These are phyloP conservation scores for Volucella bombylans DNA, from an alignment of 2,888 invertebrate genomes.

Conservation along the genomic window DNA sequence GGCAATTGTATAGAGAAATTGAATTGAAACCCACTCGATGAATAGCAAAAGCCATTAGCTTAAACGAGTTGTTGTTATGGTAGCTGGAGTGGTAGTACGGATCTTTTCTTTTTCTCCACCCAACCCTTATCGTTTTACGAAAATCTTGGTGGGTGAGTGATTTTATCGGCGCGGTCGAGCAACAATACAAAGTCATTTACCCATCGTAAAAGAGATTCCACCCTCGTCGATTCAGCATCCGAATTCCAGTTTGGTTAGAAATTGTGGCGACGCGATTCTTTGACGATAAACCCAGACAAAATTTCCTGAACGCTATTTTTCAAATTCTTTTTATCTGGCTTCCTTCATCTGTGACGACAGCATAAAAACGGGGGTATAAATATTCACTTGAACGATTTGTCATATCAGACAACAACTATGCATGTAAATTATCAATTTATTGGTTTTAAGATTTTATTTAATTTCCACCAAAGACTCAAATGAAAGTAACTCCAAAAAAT, in stretches of 20 bases:
- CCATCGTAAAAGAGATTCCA: slow-evolving; percentile 45
- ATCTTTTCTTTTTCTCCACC: slow-evolving; percentile 37
- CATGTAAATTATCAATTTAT: slow-evolving; percentile 58
- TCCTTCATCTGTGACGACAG: slow-evolving; percentile 57
- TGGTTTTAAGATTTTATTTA: slow-evolving; percentile 18
- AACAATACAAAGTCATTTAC: slow-evolving; percentile 61
- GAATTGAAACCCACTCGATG: slow-evolving; percentile 76
- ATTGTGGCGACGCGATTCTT: slow-evolving; percentile 74
- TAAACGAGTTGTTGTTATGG: slow-evolving; percentile 76
- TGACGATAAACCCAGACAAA: slow-evolving; percentile 63
- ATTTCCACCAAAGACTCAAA: slow-evolving; percentile 28
- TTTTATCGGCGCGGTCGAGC: slow-evolving; percentile 69
- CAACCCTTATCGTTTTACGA: slow-evolving; percentile 59
- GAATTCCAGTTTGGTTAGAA: slow-evolving; percentile 37
- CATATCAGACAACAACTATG: slow-evolving; percentile 47
- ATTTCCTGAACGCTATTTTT: slow-evolving; percentile 49
- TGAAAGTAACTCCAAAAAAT: slow-evolving; percentile 10
- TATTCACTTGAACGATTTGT: slow-evolving; percentile 58
- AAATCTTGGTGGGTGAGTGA: slow-evolving; percentile 63
- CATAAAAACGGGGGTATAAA: slow-evolving; percentile 7
- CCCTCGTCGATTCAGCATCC: slow-evolving; percentile 55
- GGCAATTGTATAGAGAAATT: slow-evolving; percentile 73
- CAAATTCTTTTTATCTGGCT: slow-evolving; percentile 41
- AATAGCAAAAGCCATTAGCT: slow-evolving; percentile 75
- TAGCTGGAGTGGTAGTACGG: slow-evolving; percentile 48